phyloP scores from a whole-genome alignment of 2,113 vertebrate species.

The Trichomycterus rosablanca region DNA sequence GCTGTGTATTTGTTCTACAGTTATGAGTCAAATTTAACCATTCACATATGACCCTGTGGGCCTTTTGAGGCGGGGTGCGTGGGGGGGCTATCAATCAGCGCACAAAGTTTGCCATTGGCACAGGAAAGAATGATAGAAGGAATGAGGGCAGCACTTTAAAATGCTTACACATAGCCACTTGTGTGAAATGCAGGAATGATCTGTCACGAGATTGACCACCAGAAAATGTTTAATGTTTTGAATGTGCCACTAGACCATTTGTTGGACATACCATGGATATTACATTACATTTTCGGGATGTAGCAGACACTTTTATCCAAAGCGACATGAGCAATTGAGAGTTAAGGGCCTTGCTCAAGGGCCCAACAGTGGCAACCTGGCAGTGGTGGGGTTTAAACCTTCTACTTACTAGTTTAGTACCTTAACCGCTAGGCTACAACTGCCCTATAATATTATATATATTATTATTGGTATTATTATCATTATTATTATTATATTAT shows the following conservation, averaged over 20 bases:
- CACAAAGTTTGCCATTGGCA: conserved; percentile 16
- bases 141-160: conserved; percentile 32
- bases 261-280: no score
- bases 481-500: no score
- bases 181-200: conserved; percentile 9
- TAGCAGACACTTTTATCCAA: no score
- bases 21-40: conserved; percentile 46
- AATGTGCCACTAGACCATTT: background rate
- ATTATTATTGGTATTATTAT: no score
- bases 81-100: conserved; percentile 41
- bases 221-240: background rate
- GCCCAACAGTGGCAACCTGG: no score
- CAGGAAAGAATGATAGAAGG: conserved; percentile 14
- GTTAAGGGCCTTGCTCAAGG: no score
- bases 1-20: conserved; percentile 47
- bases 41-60: conserved; percentile 43
- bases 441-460: no score
- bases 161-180: conserved; percentile 20
- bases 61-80: conserved; percentile 15
- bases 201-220: background rate
- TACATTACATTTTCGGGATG: no score
- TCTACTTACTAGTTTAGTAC: no score
- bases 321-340: no score
- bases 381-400: no score
- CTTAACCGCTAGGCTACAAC: no score